Evolutionary conservation across 2,797 vertebrate species (phyloP), one percentile per base, ranked within the genome.

Genomic region (Glyptemys insculpta): DNA sequence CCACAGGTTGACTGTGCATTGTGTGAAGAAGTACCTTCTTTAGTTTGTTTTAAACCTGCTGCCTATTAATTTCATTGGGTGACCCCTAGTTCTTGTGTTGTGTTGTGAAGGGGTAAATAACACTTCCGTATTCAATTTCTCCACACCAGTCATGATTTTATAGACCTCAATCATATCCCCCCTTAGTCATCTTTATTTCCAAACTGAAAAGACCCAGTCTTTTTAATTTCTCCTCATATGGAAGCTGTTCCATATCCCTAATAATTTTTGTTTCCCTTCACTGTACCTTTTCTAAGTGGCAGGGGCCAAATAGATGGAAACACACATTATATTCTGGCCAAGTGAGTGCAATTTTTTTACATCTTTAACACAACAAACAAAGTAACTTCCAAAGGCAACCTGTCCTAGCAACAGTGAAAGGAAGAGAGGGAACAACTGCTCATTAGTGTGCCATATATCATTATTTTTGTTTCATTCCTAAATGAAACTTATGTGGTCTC

Each of bases 271-370:
- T 34, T 62, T 34, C 31, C 15, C 59, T 34, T 16, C 59, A 34
- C 31, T 65, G 34, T n/a, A 65, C 31, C 62, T n/a, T 19, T 65
- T n/a, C 62, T 16, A 65, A 93, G 12, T 2, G 1, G 31, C 78
- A 6, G 37, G 34, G 57, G 18, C 57, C 12, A 91, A 54, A 88
- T 90, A 29, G 23, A 79, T 86, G 80, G 88, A 94, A 97, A 95
- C 31, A 84, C 72, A 5, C 4, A 12, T 44, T 90, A 81, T 29
- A 88, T 92, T 89, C 78, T 85, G 78, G 23, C 29, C 19, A 31
- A 74, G 12, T 31, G 79, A 11, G 8, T 92, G 19, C 31, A 90
- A 57, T 87, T 84, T 81, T 81, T 25, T 72, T 84, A 29, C 21
- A 85, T 23, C 25, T 89, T 87, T 86, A 72, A 84, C 87, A 31